Evolutionary conservation across 2,888 invertebrate genomes (phyloP), one percentile per base, ranked within the genome.

Genomic region (Pelosia muscerda): DNA sequence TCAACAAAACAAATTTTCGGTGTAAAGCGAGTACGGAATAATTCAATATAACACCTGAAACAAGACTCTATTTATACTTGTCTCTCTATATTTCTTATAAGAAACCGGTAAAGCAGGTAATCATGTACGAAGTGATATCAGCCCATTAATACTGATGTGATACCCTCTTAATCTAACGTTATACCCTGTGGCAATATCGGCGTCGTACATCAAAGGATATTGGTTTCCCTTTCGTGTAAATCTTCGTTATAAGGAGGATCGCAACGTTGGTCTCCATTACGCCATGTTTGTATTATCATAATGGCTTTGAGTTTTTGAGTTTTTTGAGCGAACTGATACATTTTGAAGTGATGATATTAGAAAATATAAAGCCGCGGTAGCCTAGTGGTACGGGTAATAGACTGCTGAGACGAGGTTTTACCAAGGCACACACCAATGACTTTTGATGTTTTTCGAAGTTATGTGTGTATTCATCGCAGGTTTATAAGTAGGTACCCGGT

Each of bases 131-230:
- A 49, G 49, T 60, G 60, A 38, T 25, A 23, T 8, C 26, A 61
- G 49, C 13, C n/a, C n/a, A 26, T 42, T 26, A 42, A 49, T 56
- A 26, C 2, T 38, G 28, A 22, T 55, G 6, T 38, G 28, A 22
- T 55, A 34, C 8, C 42, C 22, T 28, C 22, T 49, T 57, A n/a
- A 59, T 59, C n/a, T 59, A 34, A 53, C 23, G 31, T 25, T 26
- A 26, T 6, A n/a, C 13, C 26, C 25, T 19, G 9, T 55, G 25
- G n/a, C 56, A 34, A 66, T 61, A 66, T 62, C 6, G 55, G 22
- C 26, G 28, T 56, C 61, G 42, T 66, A 66, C 42, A 66, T 66
- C 61, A 66, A 49, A 11, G 26, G 28, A 62, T 66, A 66, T 66
- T 61, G 23, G 26, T 26, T 25, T 22, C 42, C 61, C 28, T 23